Base-by-base conservation (phyloP, 2,797 vertebrate species). In the Spondyliosoma cantharus region DNA sequence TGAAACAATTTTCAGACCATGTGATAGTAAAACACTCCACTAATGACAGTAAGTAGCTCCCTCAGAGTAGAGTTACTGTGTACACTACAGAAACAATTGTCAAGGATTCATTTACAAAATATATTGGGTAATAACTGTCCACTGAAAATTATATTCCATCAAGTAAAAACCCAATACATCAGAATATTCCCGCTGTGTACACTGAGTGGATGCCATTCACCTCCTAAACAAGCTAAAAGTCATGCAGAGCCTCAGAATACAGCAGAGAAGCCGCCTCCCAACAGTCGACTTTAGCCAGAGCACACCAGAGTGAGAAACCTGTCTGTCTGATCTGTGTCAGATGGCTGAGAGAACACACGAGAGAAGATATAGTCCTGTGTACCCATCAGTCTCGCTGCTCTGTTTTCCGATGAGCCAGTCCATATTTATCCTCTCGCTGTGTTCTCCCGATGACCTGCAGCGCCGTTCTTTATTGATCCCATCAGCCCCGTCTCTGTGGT, bases 371-470 rank as follows among this genome's bases (percentile, higher is more conserved):
- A 86, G 88, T 90, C 71, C 81, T 85, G 74, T 84, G 89, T 94
- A 93, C 91, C 92, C 90, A 76, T 93, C 90, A 85, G 90, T 92
- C 87, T 91, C 85, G 78, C 79, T 71, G 86, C 71, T 88, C 81
- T 90, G 90, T 90, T 92, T 93, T 65, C 91, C 83, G 46, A 90
- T 90, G 93, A 93, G 91, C 92, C 92, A 93, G 90, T 93, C 92
- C 93, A 94, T 94, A 91, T 92, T 92, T 92, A 93, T 92, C 93
- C 92, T 86, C 81, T 86, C 22, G 56, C 89, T 87, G 87, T 87
- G 87, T 90, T 93, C 83, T 88, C 81, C 83, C 16, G 71, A 80
- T 94, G 93, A 94, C 92, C 92, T 88, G 87, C 85, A 89, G 88
- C 59, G 42, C 77, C 71, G 86, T 79, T 91, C 91, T 87, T 87